Percentiles rank a stretch among this genome's conserved stretches.
These are phyloP conservation scores for Meriones psammophilus DNA, from an alignment of 2,797 vertebrate genomes.

Conservation along the genomic window DNA sequence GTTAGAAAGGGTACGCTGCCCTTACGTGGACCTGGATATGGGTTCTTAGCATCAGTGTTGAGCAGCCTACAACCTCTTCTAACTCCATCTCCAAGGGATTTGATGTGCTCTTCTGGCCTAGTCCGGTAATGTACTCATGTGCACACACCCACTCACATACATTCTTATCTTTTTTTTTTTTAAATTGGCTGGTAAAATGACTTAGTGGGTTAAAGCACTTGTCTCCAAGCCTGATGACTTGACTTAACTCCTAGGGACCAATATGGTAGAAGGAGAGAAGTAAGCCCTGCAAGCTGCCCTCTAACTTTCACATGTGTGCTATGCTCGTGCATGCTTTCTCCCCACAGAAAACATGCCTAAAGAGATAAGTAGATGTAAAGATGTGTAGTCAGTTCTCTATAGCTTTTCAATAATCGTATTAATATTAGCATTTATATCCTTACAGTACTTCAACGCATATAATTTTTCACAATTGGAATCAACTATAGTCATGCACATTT, in stretches of 20 bases:
- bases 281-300: background rate
- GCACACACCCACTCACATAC: background rate
- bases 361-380: background rate
- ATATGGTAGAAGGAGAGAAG: background rate
- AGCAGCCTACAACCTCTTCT: background rate
- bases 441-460: slow-evolving; percentile 7
- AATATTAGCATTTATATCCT: slow-evolving; percentile 8
- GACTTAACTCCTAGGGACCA: background rate
- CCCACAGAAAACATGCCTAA: background rate
- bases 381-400: background rate
- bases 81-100: background rate
- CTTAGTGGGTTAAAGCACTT: background rate
- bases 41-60: background rate
- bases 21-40: background rate
- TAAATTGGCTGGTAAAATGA: background rate
- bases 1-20: background rate
- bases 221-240: background rate
- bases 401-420: background rate
- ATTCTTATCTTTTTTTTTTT: background rate
- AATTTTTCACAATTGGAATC: slow-evolving; percentile 28
- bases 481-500: slow-evolving; percentile 36
- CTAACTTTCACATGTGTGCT: background rate
- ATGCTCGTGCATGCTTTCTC: background rate
- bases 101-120: background rate
- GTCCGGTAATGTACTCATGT: background rate